Conservation (phyloP, 2,888 invertebrate genomes). For the Glyphotaelius pellucidus region DNA sequence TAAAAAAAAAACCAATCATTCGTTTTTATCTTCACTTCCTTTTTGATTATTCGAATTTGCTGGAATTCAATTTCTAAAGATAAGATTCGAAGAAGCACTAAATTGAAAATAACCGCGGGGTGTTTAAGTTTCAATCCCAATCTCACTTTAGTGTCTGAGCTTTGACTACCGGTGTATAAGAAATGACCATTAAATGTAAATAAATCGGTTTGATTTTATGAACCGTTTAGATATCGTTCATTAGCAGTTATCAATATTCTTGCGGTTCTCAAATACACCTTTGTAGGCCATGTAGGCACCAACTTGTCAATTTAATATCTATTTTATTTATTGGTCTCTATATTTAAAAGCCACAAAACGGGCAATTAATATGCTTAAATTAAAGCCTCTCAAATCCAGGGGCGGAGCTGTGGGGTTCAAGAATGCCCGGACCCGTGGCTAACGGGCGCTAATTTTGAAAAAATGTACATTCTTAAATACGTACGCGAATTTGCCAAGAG, state of each 20-base stretch:
- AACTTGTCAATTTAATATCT: constrained; percentile 5
- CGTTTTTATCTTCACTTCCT: background rate
- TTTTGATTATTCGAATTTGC: background rate
- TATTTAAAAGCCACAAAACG: constrained; percentile 31
- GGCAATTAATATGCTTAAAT: constrained; percentile 24
- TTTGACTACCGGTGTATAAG: constrained; percentile 12
- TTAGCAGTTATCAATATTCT: constrained; percentile 10
- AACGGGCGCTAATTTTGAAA: too few species aligned
- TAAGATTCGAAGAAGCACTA: background rate
- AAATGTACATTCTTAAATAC: too few species aligned
- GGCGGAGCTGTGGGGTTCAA: background rate
- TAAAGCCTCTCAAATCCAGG: background rate
- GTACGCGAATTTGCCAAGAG: too few species aligned
- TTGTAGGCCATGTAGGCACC: background rate
- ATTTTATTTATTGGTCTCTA: background rate
- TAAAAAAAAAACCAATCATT: background rate
- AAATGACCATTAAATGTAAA: constrained; percentile 3
- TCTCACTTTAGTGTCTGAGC: background rate
- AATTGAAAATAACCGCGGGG: background rate
- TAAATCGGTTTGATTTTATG: constrained; percentile 25
- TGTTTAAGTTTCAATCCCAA: background rate
- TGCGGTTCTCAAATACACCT: background rate
- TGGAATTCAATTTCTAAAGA: background rate
- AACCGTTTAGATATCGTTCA: constrained; percentile 2
- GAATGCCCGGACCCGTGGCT: too few species aligned